Percentiles rank a stretch among this genome's conserved stretches.
Evolutionary conservation across 2,888 invertebrate genomes (phyloP).

Genomic region (Clepsis dumicolana): DNA sequence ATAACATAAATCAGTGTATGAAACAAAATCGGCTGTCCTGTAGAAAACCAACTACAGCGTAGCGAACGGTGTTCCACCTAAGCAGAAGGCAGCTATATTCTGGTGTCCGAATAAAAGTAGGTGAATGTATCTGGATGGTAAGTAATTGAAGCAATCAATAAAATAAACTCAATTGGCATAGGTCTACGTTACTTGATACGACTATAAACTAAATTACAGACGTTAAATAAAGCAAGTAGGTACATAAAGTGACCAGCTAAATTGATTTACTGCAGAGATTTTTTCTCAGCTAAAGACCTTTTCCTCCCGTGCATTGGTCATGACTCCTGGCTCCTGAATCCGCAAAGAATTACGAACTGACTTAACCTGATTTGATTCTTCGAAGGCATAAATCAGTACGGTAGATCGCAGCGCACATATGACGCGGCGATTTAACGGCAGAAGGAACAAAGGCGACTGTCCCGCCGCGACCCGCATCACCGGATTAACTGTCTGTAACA

Average conservation of each 20-base stretch:
- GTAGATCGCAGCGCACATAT: slow-evolving; percentile 57
- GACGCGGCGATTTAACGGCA: slow-evolving; percentile 66
- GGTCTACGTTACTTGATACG: no score
- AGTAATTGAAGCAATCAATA: no score
- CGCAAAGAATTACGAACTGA: slow-evolving; percentile 18
- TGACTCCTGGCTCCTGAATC: not conserved
- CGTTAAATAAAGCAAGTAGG: no score
- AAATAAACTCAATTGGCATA: no score
- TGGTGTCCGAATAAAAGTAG: no score
- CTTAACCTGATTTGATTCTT: slow-evolving; percentile 37
- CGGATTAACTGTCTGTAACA: slow-evolving; percentile 82
- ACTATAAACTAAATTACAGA: no score
- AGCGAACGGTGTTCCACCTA: no score
- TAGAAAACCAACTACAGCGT: no score
- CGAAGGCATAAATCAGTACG: slow-evolving; percentile 43
- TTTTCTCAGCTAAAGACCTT: not conserved
- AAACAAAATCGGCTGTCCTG: no score
- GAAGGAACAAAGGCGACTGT: slow-evolving; percentile 64
- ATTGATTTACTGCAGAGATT: not conserved
- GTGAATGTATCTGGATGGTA: no score
- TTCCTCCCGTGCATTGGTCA: not conserved
- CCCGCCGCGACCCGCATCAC: slow-evolving; percentile 75
- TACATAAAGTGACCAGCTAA: not conserved
- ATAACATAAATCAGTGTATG: no score
- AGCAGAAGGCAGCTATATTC: no score